Base-by-base conservation (phyloP, 2,888 invertebrate species). In the Plusia festucae region DNA sequence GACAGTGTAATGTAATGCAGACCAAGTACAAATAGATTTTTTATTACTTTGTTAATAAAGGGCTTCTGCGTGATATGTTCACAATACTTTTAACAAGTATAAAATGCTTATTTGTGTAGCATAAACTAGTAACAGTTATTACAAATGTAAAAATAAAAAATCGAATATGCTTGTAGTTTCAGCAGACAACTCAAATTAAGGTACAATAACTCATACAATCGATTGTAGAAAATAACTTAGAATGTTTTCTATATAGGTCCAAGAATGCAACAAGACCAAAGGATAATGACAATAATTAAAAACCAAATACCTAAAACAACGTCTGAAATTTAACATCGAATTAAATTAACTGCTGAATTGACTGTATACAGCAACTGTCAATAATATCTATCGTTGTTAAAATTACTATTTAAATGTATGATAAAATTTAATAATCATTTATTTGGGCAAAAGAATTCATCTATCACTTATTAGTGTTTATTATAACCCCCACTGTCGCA, bases 1-100 rank as follows among this genome's bases (percentile, higher is more conserved):
- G 76, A 74, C 76, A 78, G 76, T 78, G 71, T 78, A 79, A 78
- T 73, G 78, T 79, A 79, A 64, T 59, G 79, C 78, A 71, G 16
- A 60, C 63, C 13, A 27, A 27, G 27, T 53, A 27, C 13, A 34
- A 15, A 34, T 15, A 34, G 0, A 13, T 15, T 34, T 34, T 34
- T 34, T 2, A 34, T 15, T 15, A 34, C 34, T 15, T 7, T 9
- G 13, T 34, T 15, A 13, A 4, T 34, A 4, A 15, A 34, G 34
- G 34, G 15, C 34, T 15, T 34, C 13, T 34, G n/a, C n/a, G n/a
- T n/a, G 13, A 15, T 34, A 34, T 34, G 3, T 34, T 34, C 34
- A 34, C 15, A 34, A 30, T 30, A 30, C 9, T n/a, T n/a, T n/a
- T n/a, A n/a, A n/a, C n/a, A n/a, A 34, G 34, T 34, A 5, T 15